These are phyloP conservation scores for Bombus confusus DNA, from an alignment of 1,140 invertebrate genomes.

Conservation along the genomic window DNA sequence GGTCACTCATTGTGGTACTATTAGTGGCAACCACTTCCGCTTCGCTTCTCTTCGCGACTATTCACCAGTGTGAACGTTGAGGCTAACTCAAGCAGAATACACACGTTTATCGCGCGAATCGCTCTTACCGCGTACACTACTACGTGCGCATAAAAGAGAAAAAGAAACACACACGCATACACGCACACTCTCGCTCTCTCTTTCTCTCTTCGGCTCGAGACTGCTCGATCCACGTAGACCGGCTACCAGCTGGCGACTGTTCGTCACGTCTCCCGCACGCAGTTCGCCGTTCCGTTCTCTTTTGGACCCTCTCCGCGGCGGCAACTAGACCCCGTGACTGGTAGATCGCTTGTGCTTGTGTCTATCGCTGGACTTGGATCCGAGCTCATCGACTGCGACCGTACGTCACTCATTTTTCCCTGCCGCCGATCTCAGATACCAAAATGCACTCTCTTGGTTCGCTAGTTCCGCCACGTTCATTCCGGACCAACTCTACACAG, in stretches of 20 bases:
- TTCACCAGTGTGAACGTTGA: not conserved
- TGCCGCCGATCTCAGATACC: not conserved
- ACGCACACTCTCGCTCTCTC: not conserved
- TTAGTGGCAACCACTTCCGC: not conserved
- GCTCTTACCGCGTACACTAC: not conserved
- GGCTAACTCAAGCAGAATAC: not conserved
- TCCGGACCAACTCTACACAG: no score
- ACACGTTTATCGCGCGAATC: constrained; percentile 10
- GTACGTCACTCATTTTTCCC: not conserved
- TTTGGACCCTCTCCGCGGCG: constrained; percentile 34
- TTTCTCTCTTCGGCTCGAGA: not conserved
- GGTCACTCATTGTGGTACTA: constrained; percentile 53
- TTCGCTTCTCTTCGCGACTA: not conserved
- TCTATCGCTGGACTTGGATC: constrained; percentile 47
- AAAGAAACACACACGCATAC: not conserved
- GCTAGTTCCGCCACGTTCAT: not conserved
- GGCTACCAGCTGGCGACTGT: constrained; percentile 76
- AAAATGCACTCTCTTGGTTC: not conserved
- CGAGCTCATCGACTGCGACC: not conserved
- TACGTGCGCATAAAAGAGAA: not conserved
- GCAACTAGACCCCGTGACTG: constrained; percentile 31
- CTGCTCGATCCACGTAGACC: constrained; percentile 32
- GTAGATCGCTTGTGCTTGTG: not conserved
- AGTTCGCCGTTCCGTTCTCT: constrained; percentile 40
- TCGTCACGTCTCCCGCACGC: constrained; percentile 22